Evolutionary conservation across 2,888 invertebrate genomes (phyloP), one percentile per base, ranked within the genome.

Genomic region (Mesochorus sp.): DNA sequence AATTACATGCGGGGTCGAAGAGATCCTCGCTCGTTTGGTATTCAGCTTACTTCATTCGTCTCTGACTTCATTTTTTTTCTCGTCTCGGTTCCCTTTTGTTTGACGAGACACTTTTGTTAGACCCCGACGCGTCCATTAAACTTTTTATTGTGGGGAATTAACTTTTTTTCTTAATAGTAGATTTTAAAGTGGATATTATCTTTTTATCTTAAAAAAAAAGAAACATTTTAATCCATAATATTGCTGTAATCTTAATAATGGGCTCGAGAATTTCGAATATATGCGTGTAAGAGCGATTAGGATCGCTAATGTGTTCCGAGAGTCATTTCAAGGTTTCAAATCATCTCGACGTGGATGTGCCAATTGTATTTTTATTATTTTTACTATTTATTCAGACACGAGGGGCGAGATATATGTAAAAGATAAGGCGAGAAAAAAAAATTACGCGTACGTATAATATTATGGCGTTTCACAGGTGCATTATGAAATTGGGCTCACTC

Each of bases 1-100:
- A 88, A 88, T 89, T 88, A 89, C 85, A 84, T 84, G 86, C 84
- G 70, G 70, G 78, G 51, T 49, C 42, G 70, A 66, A 47, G n/a
- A n/a, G n/a, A 74, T 73, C 66, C 55, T 74, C 66, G 84, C 81
- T 86, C 84, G 83, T 62, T 85, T 84, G 79, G 81, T 85, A 86
- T 85, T 86, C 85, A 85, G 72, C 75, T 70, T 79, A 57, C 55
- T 70, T 71, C 71, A 26, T 57, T 49, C 80, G 79, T 31, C 8
- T 8, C 5, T 2, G 10, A 42, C 1, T 44, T 17, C 12, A 55
- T 44, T 47, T 51, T 55, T 55, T 57, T 31, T 44, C 21, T 49
- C 80, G 79, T 31, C 8, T 8, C 5, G 1, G 10, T 26, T 1
- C 34, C n/a, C 12, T 62, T 44, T 47, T 51, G 47, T 55, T 57